A percentile compares a stretch with the other conserved stretches of the same genome.
These are phyloP conservation scores for Philereme vetulata DNA, from an alignment of 2,888 invertebrate species.

Conservation along the genomic window DNA sequence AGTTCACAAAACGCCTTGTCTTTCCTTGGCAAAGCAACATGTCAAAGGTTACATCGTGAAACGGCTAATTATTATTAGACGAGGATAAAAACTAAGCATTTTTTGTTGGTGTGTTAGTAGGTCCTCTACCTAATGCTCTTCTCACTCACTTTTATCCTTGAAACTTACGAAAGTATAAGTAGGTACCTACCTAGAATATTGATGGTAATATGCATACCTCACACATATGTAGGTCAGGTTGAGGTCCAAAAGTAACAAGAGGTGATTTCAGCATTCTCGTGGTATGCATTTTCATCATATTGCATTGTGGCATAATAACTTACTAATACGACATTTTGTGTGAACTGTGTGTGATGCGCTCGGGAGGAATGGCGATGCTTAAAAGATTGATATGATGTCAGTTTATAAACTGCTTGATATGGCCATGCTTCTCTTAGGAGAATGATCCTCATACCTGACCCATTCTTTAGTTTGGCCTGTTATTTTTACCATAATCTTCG, in stretches of 20 bases:
- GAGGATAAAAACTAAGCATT: constrained; percentile 30
- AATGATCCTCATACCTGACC: background rate
- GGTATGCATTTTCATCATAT: constrained; percentile 8
- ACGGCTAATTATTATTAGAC: constrained; percentile 55
- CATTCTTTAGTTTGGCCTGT: too few relatives aligned
- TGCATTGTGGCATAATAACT: constrained; percentile 5
- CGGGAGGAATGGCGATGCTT: constrained; percentile 7
- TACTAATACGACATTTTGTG: background rate
- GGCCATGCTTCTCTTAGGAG: constrained; percentile 3
- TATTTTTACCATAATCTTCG: too few relatives aligned
- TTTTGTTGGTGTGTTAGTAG: constrained; percentile 20
- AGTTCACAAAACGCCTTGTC: constrained; percentile 44
- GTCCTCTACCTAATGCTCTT: background rate
- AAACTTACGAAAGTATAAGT: constrained; percentile 47
- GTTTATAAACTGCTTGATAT: background rate
- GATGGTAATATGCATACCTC: constrained; percentile 13
- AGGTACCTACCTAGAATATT: constrained; percentile 11
- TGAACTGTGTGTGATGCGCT: constrained; percentile 7
- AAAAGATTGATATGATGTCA: constrained; percentile 2
- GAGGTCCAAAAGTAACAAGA: constrained; percentile 6
- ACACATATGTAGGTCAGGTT: constrained; percentile 4
- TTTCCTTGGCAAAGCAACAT: constrained; percentile 43
- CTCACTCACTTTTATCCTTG: constrained; percentile 47
- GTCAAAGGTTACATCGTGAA: constrained; percentile 66
- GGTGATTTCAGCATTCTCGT: constrained; percentile 11